A percentile compares a stretch with the other conserved stretches of the same genome.
phyloP scores from a whole-genome alignment of 2,113 vertebrate genomes.

The Gorsachius goisagi region DNA sequence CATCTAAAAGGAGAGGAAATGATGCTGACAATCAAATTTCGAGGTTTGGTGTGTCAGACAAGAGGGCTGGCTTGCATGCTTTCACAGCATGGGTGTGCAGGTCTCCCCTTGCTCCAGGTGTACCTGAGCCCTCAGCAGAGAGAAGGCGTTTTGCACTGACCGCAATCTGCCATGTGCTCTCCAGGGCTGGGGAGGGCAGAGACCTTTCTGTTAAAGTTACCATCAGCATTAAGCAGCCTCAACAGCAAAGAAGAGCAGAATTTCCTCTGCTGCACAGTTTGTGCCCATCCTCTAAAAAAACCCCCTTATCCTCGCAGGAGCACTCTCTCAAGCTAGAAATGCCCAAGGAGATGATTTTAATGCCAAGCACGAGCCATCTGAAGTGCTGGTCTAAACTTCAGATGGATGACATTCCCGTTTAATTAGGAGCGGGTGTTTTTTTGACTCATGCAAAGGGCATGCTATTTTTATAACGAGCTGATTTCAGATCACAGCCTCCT shows the following conservation, averaged over 20 bases:
- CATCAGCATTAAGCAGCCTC: not conserved
- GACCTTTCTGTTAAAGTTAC: not conserved
- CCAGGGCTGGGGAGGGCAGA: not conserved
- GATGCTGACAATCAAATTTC: not conserved
- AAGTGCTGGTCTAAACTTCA: not conserved
- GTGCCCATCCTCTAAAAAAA: not conserved
- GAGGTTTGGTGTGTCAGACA: not conserved
- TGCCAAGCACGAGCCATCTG: not conserved
- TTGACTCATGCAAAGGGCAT: constrained; percentile 35
- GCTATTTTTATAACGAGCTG: constrained; percentile 29
- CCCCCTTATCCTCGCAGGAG: not conserved
- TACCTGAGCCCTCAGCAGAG: not conserved
- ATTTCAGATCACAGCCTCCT: constrained; percentile 35
- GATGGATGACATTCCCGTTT: not conserved
- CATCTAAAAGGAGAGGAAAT: not conserved
- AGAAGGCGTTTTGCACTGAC: not conserved
- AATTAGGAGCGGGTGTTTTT: constrained; percentile 40
- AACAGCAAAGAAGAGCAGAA: not conserved
- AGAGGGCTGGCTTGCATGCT: not conserved
- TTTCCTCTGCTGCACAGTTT: not conserved
- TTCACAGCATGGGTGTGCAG: not conserved
- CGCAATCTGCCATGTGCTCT: fast-evolving
- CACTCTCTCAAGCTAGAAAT: not conserved
- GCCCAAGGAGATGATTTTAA: not conserved
- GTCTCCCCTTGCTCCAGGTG: fast-evolving